Evolutionary conservation across 2,888 invertebrate genomes (phyloP), one percentile per base, ranked within the genome.

Genomic region (Mimas tiliae): DNA sequence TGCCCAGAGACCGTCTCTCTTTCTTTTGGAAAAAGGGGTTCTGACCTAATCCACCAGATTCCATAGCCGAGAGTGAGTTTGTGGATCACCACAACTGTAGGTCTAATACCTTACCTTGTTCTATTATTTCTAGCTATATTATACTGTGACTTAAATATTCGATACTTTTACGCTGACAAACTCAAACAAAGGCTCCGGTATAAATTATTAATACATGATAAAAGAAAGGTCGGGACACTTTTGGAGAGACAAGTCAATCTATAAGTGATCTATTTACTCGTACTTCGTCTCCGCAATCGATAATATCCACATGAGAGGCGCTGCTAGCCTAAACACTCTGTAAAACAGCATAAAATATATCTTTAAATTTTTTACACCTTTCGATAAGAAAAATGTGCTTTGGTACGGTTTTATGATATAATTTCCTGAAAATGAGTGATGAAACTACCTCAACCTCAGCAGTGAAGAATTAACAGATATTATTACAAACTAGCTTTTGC

Each of bases 281-380:
- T 58, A 19, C 38, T 58, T 58, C 11, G 16, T 16, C 38, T 12
- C 8, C 58, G 16, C 38, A 42, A 58, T 58, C 42, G 19, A 58
- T 58, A 38, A 58, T 16, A 58, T 42, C 12, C 19, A 19, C 42
- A 19, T 12, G 42, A 38, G 42, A 42, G 12, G 19, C 2, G 38
- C 6, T 16, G 45, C 19, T 42, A 6, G 19, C 12, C 53, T 34
- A 8, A 34, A 19, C 42, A 58, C 42, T 12, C n/a, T 14, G 42
- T 42, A 53, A 53, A 33, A 42, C 38, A 6, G 42, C 38, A 42
- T 42, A 58, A 58, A 58, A 58, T 42, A 42, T 42, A 58, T 58
- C 58, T 58, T 50, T 16, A 16, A 55, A 55, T 19, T 38, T 58
- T 34, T 42, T 42, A 58, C 58, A 58, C 11, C 34, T 55, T 6